Percentiles rank a stretch among this genome's conserved stretches.
Conservation (phyloP, 2,113 vertebrate genomes). For the Rhombomys opimus region DNA sequence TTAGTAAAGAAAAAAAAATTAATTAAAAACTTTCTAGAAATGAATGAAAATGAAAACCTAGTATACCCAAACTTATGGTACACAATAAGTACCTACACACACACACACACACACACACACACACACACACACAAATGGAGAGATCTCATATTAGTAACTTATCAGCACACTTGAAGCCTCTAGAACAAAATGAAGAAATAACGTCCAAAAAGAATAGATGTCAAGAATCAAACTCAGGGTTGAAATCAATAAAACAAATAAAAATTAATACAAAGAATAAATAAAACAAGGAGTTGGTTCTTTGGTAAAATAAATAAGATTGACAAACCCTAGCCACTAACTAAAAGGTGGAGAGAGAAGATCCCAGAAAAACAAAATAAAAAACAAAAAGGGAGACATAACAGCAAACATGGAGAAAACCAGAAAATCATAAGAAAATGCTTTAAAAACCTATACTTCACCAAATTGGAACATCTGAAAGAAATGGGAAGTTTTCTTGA, state of each 20-base stretch:
- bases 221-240: neutral
- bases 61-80: neutral
- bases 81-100: neutral
- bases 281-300: neutral
- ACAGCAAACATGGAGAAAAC: neutral
- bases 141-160: neutral
- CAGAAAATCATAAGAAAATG: neutral
- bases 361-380: neutral
- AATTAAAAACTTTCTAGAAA: neutral
- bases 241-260: conserved; percentile 15
- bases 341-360: neutral
- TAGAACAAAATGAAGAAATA: neutral
- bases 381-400: neutral
- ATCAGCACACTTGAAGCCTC: neutral
- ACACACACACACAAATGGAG: neutral
- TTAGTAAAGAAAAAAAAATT: neutral
- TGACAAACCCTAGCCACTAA: neutral
- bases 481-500: neutral
- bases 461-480: neutral
- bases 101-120: no score
- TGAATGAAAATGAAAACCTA: neutral
- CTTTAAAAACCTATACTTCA: neutral
- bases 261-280: neutral
- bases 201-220: neutral
- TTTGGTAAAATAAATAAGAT: neutral